These are phyloP conservation scores for Delia radicum DNA, from an alignment of 1,140 invertebrate genomes.

Conservation along the genomic window DNA sequence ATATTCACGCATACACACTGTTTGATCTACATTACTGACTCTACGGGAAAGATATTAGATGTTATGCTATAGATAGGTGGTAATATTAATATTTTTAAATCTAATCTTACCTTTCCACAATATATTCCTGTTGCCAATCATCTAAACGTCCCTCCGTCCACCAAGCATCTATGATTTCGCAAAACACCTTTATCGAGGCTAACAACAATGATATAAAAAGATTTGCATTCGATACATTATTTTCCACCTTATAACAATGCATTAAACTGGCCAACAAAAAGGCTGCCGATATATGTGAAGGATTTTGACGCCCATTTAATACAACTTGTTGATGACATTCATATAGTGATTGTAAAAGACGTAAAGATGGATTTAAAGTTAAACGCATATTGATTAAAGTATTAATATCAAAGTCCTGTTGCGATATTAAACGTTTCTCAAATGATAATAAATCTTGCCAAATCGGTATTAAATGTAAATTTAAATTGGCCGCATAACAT, in stretches of 20 bases:
- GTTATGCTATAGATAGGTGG: not conserved
- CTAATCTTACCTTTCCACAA: slow-evolving; percentile 35
- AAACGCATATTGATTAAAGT: slow-evolving; percentile 32
- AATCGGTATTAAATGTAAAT: slow-evolving; percentile 42
- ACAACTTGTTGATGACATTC: slow-evolving; percentile 26
- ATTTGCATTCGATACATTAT: slow-evolving; percentile 27
- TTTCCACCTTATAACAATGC: slow-evolving; percentile 24
- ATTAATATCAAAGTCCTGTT: slow-evolving; percentile 8
- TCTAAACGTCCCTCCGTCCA: slow-evolving; percentile 41
- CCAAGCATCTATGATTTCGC: slow-evolving; percentile 46
- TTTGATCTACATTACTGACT: slow-evolving; percentile 9
- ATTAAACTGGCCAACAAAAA: slow-evolving; percentile 38
- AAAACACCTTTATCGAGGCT: slow-evolving; percentile 36
- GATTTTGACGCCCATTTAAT: slow-evolving; percentile 25
- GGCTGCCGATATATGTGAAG: slow-evolving; percentile 37
- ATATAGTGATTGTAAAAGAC: slow-evolving; percentile 24
- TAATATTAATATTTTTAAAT: too few species aligned
- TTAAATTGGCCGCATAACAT: slow-evolving; percentile 41
- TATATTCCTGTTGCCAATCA: slow-evolving; percentile 43
- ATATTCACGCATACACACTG: slow-evolving; percentile 26
- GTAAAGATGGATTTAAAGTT: slow-evolving; percentile 33
- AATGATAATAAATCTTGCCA: slow-evolving; percentile 31
- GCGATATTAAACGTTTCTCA: slow-evolving; percentile 33
- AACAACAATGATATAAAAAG: slow-evolving; percentile 31
- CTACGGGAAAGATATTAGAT: not conserved